Evolutionary conservation across 1,140 invertebrate species (phyloP).

Genomic region (Eriosoma lanigerum): DNA sequence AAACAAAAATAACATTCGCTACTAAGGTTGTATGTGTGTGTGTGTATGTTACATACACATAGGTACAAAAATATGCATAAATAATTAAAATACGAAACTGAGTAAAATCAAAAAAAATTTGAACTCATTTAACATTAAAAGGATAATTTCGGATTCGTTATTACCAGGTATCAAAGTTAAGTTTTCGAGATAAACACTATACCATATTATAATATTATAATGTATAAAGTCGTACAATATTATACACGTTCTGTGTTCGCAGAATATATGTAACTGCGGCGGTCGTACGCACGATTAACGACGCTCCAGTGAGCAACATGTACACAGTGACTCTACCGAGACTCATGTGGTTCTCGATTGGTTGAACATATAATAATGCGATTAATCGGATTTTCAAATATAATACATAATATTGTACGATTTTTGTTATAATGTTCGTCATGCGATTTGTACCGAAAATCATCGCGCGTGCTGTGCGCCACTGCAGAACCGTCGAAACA

Average conservation of each 20-base stretch:
- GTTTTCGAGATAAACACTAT: too few relatives aligned
- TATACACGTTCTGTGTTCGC: not conserved
- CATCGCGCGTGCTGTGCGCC: conserved; percentile 28
- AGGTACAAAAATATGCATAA: too few relatives aligned
- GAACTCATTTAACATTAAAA: too few relatives aligned
- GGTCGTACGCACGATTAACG: conserved; percentile 6
- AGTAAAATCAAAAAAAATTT: too few relatives aligned
- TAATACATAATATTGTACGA: not conserved
- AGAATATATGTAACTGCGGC: not conserved
- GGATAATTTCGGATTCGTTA: too few relatives aligned
- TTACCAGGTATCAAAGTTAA: too few relatives aligned
- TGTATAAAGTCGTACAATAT: not conserved
- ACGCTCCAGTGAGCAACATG: conserved; percentile 24
- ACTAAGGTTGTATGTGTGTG: too few relatives aligned
- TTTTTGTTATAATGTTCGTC: conserved; percentile 1
- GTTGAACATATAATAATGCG: conserved; percentile 25
- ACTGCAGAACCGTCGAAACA: not conserved
- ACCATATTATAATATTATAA: too few relatives aligned
- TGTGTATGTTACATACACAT: too few relatives aligned
- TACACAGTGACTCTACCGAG: conserved; percentile 13
- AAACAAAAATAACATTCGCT: too few relatives aligned
- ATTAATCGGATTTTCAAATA: conserved; percentile 41
- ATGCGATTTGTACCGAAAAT: not conserved
- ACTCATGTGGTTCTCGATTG: conserved; percentile 44
- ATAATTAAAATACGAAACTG: too few relatives aligned